A percentile compares a stretch with the other conserved stretches of the same genome.
These are phyloP conservation scores for Periophthalmus modestus DNA, from an alignment of 2,113 vertebrate genomes.

Conservation along the genomic window DNA sequence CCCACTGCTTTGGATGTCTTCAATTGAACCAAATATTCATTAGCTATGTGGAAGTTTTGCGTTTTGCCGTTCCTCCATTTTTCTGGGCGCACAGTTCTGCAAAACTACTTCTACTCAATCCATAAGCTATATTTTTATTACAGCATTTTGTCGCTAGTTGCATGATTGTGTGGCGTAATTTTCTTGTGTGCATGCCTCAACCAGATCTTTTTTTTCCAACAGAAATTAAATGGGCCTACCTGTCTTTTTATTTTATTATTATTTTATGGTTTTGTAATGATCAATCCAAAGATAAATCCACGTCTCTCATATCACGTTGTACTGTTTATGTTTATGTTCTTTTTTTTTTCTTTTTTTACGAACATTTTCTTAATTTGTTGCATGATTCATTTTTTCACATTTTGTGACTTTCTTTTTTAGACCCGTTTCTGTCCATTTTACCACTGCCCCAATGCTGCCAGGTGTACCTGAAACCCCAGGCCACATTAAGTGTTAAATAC, in stretches of 20 bases:
- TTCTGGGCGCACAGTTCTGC: slow-evolving; percentile 52
- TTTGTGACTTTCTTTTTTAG: slow-evolving; percentile 6
- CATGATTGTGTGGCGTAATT: not conserved
- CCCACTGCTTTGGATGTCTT: slow-evolving; percentile 27
- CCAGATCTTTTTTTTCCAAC: not conserved
- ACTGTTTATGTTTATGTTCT: not conserved
- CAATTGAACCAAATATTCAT: slow-evolving; percentile 56
- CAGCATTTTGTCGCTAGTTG: not conserved
- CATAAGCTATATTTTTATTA: not conserved
- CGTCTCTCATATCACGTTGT: not conserved
- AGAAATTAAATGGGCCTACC: not conserved
- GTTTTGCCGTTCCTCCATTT: slow-evolving; percentile 28
- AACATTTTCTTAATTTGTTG: not conserved
- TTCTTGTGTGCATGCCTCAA: not conserved
- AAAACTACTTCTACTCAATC: slow-evolving; percentile 18
- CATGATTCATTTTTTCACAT: not conserved
- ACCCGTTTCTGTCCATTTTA: slow-evolving; percentile 16
- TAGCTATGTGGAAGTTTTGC: slow-evolving; percentile 41
- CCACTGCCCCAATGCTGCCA: slow-evolving; percentile 41
- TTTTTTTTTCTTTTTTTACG: too few species aligned
- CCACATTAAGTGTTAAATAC: slow-evolving; percentile 90
- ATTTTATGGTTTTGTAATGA: not conserved
- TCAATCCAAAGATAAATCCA: too few species aligned
- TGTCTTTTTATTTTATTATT: not conserved
- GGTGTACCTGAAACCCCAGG: slow-evolving; percentile 79